Conservation (phyloP, 37 sponge, comb jelly and placozoan species). For the Lycopodina hypogea region DNA sequence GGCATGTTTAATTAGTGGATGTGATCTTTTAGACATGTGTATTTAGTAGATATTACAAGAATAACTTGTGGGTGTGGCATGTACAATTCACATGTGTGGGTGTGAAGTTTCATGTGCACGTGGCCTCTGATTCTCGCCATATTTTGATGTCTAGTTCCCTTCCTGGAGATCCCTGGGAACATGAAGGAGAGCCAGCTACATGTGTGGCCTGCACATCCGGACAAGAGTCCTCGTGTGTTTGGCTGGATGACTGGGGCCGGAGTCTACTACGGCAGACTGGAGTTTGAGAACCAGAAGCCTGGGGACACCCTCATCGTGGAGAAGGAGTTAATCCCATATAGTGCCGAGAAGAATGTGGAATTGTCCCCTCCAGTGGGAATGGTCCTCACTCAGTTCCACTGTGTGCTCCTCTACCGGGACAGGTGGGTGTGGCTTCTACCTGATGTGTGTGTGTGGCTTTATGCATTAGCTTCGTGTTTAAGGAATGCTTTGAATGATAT, state of each 20-base stretch:
- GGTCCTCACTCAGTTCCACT: constrained; percentile 82
- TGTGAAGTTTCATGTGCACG: too few relatives aligned
- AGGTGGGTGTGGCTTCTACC: constrained; percentile 65
- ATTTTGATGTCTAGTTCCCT: constrained; percentile 41
- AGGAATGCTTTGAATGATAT: background rate
- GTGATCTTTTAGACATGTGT: background rate
- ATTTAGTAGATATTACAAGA: too few relatives aligned
- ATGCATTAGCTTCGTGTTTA: background rate
- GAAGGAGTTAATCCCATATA: constrained; percentile 55
- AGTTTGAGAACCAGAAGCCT: constrained; percentile 29
- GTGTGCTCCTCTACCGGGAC: constrained; percentile 75
- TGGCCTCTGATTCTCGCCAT: too few relatives aligned
- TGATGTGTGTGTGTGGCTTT: background rate
- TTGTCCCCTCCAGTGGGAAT: constrained; percentile 48
- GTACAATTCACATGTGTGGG: too few relatives aligned
- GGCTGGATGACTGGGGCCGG: constrained; percentile 87
- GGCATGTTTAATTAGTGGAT: background rate
- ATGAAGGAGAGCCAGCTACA: constrained; percentile 52
- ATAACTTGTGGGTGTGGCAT: too few relatives aligned
- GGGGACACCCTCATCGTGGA: constrained; percentile 42
- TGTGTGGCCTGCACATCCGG: constrained; percentile 53
- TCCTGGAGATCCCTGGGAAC: constrained; percentile 75
- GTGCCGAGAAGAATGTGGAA: constrained; percentile 10
- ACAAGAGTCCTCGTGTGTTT: constrained; percentile 54
- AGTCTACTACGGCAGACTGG: constrained; percentile 54